Conservation (phyloP, 2,797 vertebrate species). For the Amniataba percoides region DNA sequence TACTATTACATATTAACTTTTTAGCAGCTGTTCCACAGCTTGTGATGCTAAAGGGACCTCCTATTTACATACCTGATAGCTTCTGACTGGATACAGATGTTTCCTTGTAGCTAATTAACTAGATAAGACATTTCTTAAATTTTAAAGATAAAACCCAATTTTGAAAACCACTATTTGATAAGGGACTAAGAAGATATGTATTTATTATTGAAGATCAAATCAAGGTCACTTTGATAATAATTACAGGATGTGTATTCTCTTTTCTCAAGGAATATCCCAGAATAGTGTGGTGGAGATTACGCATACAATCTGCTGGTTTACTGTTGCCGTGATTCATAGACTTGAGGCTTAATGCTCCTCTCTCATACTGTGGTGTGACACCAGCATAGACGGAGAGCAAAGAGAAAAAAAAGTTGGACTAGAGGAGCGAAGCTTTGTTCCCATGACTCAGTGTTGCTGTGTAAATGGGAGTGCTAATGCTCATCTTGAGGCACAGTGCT, state of each 20-base stretch:
- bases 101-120: not conserved
- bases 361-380: slow-evolving; percentile 53
- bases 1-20: no score
- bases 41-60: not conserved
- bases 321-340: slow-evolving; percentile 57
- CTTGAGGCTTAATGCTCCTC: slow-evolving; percentile 39
- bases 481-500: slow-evolving; percentile 67
- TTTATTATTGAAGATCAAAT: not conserved
- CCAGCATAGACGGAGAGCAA: slow-evolving; percentile 51
- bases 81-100: slow-evolving; percentile 5
- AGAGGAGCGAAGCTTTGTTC: slow-evolving; percentile 66
- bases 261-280: slow-evolving; percentile 19
- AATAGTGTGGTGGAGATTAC: slow-evolving; percentile 45
- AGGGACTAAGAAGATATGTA: not conserved
- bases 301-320: slow-evolving; percentile 36
- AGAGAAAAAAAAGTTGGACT: slow-evolving; percentile 38
- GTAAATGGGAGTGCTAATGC: slow-evolving; percentile 68
- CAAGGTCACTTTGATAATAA: not conserved
- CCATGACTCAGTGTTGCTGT: slow-evolving; percentile 73
- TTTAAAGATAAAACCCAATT: not conserved
- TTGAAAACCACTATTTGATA: not conserved
- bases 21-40: no score
- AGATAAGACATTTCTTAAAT: not conserved
- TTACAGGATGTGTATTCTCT: not conserved
- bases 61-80: not conserved